These are phyloP conservation scores for Asteroscopus sphinx DNA, from an alignment of 2,888 invertebrate genomes.

Conservation along the genomic window DNA sequence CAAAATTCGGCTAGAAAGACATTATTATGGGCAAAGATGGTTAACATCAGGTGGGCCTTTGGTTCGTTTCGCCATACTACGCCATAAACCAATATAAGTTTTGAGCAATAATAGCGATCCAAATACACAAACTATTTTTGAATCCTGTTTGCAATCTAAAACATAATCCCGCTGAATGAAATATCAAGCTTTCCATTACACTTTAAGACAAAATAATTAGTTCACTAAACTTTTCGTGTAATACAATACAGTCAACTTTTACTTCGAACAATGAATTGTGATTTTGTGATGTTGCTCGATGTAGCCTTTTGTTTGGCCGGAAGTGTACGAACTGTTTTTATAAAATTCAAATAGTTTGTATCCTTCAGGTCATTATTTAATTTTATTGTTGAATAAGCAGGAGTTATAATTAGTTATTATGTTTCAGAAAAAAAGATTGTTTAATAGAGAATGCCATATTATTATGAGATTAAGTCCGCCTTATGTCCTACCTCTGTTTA, in stretches of 20 bases:
- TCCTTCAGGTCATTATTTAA: conserved; percentile 2
- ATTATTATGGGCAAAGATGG: too few species aligned
- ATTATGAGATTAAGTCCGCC: too few species aligned
- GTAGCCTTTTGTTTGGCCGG: conserved; percentile 32
- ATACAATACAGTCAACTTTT: conserved; percentile 26
- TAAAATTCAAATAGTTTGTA: conserved; percentile 35
- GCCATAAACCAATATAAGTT: too few species aligned
- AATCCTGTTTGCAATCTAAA: too few species aligned
- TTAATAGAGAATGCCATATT: too few species aligned
- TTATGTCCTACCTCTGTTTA: too few species aligned
- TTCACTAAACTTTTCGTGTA: conserved; percentile 22
- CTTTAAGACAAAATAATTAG: conserved; percentile 35
- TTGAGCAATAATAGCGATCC: too few species aligned
- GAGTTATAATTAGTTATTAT: background rate
- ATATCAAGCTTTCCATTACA: conserved; percentile 21
- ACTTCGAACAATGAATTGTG: conserved; percentile 28
- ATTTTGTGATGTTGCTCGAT: conserved; percentile 2
- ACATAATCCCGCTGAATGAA: background rate
- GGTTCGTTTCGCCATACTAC: too few species aligned
- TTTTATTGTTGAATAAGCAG: conserved; percentile 3
- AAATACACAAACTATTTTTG: too few species aligned
- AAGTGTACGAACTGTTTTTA: conserved; percentile 30
- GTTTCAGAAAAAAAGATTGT: too few species aligned
- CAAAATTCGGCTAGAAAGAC: too few species aligned
- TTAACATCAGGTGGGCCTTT: too few species aligned